phyloP scores from a whole-genome alignment of 2,888 invertebrate genomes.

The Hyposoter dolosus region DNA sequence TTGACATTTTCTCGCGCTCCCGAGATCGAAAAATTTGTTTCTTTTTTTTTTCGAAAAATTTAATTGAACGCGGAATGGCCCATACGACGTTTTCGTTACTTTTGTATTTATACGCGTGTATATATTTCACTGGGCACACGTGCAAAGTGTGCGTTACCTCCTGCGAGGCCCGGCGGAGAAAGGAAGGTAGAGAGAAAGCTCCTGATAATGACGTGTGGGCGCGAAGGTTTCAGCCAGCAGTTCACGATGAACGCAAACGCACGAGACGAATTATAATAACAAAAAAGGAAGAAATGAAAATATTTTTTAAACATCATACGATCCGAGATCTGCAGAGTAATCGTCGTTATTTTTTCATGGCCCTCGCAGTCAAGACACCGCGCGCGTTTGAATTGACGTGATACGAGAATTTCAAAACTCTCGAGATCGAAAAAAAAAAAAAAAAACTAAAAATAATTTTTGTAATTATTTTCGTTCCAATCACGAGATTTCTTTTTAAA shows the following conservation, averaged over 20 bases:
- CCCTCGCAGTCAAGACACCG: not conserved
- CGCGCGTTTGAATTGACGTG: constrained; percentile 41
- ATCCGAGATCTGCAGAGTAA: constrained; percentile 47
- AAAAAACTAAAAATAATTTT: not conserved
- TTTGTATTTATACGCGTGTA: constrained; percentile 9
- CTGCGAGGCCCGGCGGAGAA: constrained; percentile 62
- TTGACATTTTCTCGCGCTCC: too few species aligned
- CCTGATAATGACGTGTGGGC: constrained; percentile 71
- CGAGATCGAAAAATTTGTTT: not conserved
- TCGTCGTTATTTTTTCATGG: constrained; percentile 31
- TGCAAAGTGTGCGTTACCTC: constrained; percentile 49
- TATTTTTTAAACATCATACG: not conserved
- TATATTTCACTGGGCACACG: constrained; percentile 44
- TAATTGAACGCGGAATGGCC: constrained; percentile 26
- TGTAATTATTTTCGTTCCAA: not conserved
- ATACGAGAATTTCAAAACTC: constrained; percentile 31
- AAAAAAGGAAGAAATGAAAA: constrained; percentile 5
- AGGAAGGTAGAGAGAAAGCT: constrained; percentile 72
- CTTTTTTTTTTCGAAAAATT: not conserved
- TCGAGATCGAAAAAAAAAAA: not conserved
- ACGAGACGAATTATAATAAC: constrained; percentile 19
- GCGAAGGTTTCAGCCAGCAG: constrained; percentile 60
- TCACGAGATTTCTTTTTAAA: not conserved
- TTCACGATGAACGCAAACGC: constrained; percentile 53
- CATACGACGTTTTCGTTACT: not conserved